Conservation (phyloP, 1,140 invertebrate genomes). For the Aplysia californica region DNA sequence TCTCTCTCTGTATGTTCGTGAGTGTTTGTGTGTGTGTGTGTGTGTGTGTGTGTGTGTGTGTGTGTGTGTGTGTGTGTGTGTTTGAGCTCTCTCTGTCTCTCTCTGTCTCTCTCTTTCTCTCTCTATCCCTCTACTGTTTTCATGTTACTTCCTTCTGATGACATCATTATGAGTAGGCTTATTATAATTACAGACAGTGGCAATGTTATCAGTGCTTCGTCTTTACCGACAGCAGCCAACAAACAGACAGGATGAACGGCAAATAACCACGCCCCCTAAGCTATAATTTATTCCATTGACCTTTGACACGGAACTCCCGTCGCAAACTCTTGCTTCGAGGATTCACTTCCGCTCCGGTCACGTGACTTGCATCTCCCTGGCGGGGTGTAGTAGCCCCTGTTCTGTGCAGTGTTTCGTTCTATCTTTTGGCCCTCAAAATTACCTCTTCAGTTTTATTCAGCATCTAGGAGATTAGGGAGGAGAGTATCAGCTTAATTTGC, state of each 20-base stretch:
- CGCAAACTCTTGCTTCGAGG: slow-evolving; percentile 24
- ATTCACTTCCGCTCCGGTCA: slow-evolving; percentile 39
- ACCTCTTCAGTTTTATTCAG: slow-evolving; percentile 33
- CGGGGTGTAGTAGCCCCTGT: slow-evolving; percentile 37
- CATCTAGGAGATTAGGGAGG: slow-evolving; percentile 33
- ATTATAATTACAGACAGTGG: background rate
- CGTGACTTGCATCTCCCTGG: slow-evolving; percentile 35
- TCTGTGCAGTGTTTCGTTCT: slow-evolving; percentile 14
- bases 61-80: too few species aligned
- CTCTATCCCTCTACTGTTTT: background rate
- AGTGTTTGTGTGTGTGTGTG: too few species aligned
- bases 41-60: too few species aligned
- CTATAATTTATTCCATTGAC: slow-evolving; percentile 15
- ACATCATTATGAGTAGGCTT: background rate
- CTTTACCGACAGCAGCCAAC: background rate
- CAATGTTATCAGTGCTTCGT: background rate
- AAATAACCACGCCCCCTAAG: background rate
- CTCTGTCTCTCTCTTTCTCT: background rate
- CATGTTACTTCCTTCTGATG: background rate
- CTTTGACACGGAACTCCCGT: slow-evolving; percentile 38
- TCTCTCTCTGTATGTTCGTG: too few species aligned
- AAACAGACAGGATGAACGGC: background rate
- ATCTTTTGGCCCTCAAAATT: slow-evolving; percentile 34
- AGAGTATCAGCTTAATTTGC: slow-evolving; percentile 32
- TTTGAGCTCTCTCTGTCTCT: slow-evolving; percentile 30